Percentiles rank a stretch among this genome's conserved stretches.
Conservation (phyloP, 2,113 vertebrate species). For the Tenrec ecaudatus region DNA sequence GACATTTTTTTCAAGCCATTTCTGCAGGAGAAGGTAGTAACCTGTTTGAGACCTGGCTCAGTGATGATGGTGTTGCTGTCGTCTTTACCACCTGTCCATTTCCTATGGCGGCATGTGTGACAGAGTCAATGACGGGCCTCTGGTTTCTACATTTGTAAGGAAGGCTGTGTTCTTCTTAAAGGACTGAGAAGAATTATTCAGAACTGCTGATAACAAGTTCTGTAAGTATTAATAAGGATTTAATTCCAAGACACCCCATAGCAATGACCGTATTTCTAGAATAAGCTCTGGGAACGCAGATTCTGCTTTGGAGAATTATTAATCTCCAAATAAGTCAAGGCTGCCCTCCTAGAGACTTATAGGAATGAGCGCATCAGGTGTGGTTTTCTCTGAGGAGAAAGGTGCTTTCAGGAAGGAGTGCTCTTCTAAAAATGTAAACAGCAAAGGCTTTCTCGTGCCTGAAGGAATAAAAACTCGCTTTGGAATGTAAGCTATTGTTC, state of each 20-base stretch:
- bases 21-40: neutral
- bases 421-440: constrained; percentile 4
- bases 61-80: neutral
- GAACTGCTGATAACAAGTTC: neutral
- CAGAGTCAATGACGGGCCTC: neutral
- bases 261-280: neutral
- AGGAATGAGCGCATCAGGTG: neutral
- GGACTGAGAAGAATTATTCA: neutral
- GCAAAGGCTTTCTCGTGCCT: neutral
- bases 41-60: neutral
- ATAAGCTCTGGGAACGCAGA: neutral
- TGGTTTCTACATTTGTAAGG: neutral
- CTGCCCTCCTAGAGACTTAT: neutral
- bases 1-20: neutral
- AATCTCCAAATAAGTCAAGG: neutral
- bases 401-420: neutral
- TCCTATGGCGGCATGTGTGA: neutral
- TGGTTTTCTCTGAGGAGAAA: neutral
- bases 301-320: neutral
- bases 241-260: neutral
- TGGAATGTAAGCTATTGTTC: neutral
- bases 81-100: neutral
- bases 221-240: neutral
- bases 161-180: neutral
- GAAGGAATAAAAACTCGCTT: neutral